phyloP scores from a whole-genome alignment of 2,797 vertebrate species.

The Notolabrus celidotus region DNA sequence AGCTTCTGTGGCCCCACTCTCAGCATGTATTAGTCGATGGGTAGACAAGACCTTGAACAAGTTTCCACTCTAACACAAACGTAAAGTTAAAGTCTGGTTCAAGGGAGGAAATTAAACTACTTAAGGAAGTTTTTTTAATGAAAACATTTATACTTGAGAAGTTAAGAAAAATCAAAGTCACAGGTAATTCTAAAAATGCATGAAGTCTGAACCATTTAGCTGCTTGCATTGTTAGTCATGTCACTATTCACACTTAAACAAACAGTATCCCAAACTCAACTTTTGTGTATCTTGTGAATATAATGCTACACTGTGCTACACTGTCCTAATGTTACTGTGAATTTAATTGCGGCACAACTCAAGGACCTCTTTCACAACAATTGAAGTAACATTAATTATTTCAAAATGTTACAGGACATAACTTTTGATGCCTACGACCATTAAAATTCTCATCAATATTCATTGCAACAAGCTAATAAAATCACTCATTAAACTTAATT shows the following conservation, averaged over 20 bases:
- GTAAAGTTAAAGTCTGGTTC: not conserved
- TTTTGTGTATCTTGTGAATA: no score
- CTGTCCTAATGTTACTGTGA: not conserved
- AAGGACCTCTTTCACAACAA: not conserved
- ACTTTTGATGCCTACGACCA: conserved; percentile 27
- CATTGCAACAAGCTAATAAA: conserved; percentile 36
- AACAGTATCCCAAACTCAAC: no score
- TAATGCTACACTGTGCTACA: no score
- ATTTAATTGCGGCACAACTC: conserved; percentile 1
- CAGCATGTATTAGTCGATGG: no score
- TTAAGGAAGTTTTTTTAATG: no score
- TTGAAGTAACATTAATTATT: conserved; percentile 2
- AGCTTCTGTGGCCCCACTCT: no score
- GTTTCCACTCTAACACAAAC: not conserved
- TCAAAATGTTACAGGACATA: conserved; percentile 29
- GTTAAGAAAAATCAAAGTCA: no score
- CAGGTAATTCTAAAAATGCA: no score
- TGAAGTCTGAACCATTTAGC: no score
- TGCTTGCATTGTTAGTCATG: no score
- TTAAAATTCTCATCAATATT: conserved; percentile 47
- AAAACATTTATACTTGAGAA: no score
- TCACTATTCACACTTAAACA: no score
- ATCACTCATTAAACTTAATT: conserved; percentile 36
- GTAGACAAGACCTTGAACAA: not conserved
- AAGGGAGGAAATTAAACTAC: not conserved